These are phyloP conservation scores for Microtus oregoni DNA, from an alignment of 2,113 vertebrate genomes.

Conservation along the genomic window DNA sequence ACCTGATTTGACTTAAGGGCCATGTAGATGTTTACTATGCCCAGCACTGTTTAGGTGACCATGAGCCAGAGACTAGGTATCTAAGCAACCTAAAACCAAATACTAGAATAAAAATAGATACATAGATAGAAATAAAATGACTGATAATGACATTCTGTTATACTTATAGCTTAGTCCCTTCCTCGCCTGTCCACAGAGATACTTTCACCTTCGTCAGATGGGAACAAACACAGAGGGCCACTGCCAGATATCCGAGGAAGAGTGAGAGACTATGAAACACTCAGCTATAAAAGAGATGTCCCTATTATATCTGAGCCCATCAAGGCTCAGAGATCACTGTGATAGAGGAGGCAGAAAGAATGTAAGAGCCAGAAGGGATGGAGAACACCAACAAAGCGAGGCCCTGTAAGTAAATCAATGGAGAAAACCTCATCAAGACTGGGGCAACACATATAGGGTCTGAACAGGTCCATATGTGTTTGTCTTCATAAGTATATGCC, in stretches of 20 bases:
- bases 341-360: background rate
- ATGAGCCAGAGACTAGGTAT: background rate
- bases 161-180: background rate
- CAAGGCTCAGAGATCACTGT: background rate
- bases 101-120: background rate
- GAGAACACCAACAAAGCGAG: background rate
- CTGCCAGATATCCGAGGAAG: background rate
- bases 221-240: background rate
- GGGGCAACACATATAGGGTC: background rate
- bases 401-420: background rate
- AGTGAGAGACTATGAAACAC: background rate
- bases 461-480: background rate
- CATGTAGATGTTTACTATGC: background rate
- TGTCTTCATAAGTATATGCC: background rate
- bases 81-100: background rate
- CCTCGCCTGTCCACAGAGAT: background rate
- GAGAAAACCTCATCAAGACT: background rate
- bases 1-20: background rate
- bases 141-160: background rate
- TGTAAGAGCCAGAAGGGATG: background rate
- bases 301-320: background rate
- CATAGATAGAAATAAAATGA: background rate
- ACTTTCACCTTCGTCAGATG: background rate
- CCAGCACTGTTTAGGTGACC: fast-evolving
- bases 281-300: background rate